Evolutionary conservation across 2,797 vertebrate genomes (phyloP).

Genomic region (Hemibagrus guttatus): DNA sequence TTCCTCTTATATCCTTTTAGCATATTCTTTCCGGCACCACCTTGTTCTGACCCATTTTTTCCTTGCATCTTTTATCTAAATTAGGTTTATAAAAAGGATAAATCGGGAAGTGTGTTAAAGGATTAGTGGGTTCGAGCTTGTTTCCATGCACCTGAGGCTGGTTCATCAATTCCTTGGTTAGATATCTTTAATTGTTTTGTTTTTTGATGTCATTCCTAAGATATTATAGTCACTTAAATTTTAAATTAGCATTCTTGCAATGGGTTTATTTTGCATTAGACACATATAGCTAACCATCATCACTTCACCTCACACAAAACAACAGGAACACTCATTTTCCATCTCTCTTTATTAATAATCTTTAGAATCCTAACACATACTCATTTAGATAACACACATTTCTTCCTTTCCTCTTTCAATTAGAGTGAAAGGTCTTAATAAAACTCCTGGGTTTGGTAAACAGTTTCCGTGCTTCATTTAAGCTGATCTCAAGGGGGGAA

Average conservation of each 20-base stretch:
- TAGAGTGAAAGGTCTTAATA: not conserved
- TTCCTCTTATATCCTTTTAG: too few species aligned
- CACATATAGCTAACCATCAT: not conserved
- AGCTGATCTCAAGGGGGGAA: conserved; percentile 37
- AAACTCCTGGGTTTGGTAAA: not conserved
- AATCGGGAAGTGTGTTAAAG: not conserved
- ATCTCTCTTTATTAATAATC: not conserved
- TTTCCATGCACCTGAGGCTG: not conserved
- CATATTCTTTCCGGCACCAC: not conserved
- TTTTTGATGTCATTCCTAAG: not conserved
- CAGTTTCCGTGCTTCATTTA: conserved; percentile 59
- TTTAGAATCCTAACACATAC: not conserved
- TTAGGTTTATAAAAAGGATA: too few species aligned
- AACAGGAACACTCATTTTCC: not conserved
- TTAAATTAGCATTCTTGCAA: not conserved
- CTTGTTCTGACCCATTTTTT: not conserved
- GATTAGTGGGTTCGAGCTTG: not conserved
- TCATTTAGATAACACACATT: not conserved
- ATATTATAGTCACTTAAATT: too few species aligned
- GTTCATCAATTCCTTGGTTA: not conserved
- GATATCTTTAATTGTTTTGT: not conserved
- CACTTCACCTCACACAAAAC: not conserved
- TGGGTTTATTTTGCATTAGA: not conserved
- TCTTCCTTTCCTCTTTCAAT: not conserved
- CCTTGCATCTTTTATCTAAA: too few species aligned